These are phyloP conservation scores for Pelecanus crispus DNA, from an alignment of 2,113 vertebrate genomes.

Conservation along the genomic window DNA sequence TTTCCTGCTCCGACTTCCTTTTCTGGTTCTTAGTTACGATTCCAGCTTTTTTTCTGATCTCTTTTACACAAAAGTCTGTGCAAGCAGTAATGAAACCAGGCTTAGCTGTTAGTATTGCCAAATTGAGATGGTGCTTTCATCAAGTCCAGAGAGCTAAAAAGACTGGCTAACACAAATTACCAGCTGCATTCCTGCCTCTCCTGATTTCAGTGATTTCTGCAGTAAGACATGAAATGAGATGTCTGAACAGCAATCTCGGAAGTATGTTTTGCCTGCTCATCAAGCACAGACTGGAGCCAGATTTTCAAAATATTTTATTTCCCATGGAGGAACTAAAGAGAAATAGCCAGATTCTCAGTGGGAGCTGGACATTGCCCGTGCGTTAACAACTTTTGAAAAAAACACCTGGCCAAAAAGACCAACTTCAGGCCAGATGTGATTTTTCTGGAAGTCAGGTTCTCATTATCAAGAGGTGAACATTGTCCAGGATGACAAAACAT, in stretches of 20 bases:
- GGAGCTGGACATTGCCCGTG: background rate
- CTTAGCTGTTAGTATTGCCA: constrained; percentile 25
- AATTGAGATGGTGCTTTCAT: constrained; percentile 30
- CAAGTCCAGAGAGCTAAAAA: background rate
- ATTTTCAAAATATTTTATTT: constrained; percentile 27
- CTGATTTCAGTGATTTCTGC: constrained; percentile 12
- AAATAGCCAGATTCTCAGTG: background rate
- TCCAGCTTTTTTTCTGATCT: constrained; percentile 17
- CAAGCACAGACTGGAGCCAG: background rate
- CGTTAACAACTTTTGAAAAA: background rate
- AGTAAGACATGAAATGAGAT: background rate
- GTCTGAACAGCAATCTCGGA: background rate
- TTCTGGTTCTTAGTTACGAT: background rate
- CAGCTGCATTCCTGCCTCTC: constrained; percentile 16
- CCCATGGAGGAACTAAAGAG: background rate
- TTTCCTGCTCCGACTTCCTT: constrained; percentile 35
- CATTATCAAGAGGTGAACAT: background rate
- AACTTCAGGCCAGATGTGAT: background rate
- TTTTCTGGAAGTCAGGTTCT: background rate
- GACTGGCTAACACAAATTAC: background rate
- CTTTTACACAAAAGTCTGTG: background rate
- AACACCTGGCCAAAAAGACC: background rate
- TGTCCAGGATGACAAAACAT: background rate
- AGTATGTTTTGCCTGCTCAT: background rate
- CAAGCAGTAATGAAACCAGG: constrained; percentile 31